A percentile compares a stretch with the other conserved stretches of the same genome.
These are phyloP conservation scores for Lethrus apterus DNA, from an alignment of 1,140 invertebrate genomes.

Conservation along the genomic window DNA sequence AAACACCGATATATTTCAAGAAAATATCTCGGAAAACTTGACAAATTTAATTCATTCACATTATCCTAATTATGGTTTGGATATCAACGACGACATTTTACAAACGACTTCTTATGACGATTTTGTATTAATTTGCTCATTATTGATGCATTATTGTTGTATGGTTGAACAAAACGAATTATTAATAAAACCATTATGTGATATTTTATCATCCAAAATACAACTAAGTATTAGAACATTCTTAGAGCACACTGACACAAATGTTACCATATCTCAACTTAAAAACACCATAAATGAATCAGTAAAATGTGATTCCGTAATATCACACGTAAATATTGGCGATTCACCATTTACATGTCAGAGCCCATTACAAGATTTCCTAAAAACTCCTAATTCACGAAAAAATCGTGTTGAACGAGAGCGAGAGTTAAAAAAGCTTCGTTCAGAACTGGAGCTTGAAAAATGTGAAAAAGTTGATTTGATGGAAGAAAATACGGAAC, in stretches of 20 bases:
- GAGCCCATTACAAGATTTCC: conserved; percentile 32
- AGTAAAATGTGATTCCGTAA: conserved; percentile 10
- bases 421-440: conserved; percentile 27
- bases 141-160: conserved; percentile 36
- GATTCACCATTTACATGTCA: conserved; percentile 13
- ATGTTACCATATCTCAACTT: conserved; percentile 29
- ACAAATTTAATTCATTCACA: conserved; percentile 27
- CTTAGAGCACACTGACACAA: conserved; percentile 26
- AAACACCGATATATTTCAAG: not conserved
- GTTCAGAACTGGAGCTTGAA: conserved; percentile 28
- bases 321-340: conserved; percentile 13
- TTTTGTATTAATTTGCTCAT: conserved; percentile 28
- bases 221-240: conserved; percentile 33
- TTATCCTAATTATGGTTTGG: conserved; percentile 27
- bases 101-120: conserved; percentile 24
- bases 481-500: conserved; percentile 27
- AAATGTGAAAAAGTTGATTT: conserved; percentile 33
- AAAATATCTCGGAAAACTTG: not conserved
- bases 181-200: conserved; percentile 31
- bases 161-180: conserved; percentile 29
- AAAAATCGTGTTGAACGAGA: conserved; percentile 26
- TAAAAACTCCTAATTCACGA: conserved; percentile 31
- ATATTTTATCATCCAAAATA: conserved; percentile 24
- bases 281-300: conserved; percentile 21
- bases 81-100: conserved; percentile 24